A percentile compares a stretch with the other conserved stretches of the same genome.
phyloP scores from a whole-genome alignment of 2,888 invertebrate genomes.

The Tromatobia lineatoria region DNA sequence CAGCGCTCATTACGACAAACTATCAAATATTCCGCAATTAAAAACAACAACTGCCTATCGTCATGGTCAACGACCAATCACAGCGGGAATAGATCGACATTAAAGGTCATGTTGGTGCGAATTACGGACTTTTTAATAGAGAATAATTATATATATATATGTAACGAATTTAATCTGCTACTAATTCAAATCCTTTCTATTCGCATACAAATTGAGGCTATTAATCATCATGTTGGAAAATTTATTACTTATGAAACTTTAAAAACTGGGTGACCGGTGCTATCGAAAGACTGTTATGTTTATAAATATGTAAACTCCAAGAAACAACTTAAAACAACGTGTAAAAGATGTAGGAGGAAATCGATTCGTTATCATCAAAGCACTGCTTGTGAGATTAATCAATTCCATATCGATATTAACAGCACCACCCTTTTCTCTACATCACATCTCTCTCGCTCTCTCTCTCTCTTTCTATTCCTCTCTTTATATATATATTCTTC shows the following conservation, averaged over 20 bases:
- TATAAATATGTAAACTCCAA: background rate
- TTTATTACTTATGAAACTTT: background rate
- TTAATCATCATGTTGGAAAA: conserved; percentile 21
- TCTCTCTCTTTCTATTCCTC: background rate
- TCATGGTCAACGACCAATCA: no score
- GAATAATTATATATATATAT: background rate
- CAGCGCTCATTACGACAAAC: no score
- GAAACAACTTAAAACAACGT: background rate
- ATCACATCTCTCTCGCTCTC: conserved; percentile 7
- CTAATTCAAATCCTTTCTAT: background rate
- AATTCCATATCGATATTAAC: conserved; percentile 62
- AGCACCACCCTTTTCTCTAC: conserved; percentile 36
- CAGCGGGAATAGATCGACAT: no score
- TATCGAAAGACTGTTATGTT: background rate
- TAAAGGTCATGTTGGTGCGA: no score
- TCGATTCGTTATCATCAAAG: conserved; percentile 51
- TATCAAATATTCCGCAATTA: no score
- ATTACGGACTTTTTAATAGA: no score
- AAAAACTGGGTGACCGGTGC: conserved; percentile 22
- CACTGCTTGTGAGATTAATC: conserved; percentile 48
- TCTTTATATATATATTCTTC: background rate
- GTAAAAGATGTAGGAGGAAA: conserved; percentile 24
- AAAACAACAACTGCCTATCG: no score
- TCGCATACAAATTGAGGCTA: conserved; percentile 5
- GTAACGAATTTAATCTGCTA: background rate